Conservation (phyloP, 2,113 vertebrate genomes). For the Festucalex cinctus region DNA sequence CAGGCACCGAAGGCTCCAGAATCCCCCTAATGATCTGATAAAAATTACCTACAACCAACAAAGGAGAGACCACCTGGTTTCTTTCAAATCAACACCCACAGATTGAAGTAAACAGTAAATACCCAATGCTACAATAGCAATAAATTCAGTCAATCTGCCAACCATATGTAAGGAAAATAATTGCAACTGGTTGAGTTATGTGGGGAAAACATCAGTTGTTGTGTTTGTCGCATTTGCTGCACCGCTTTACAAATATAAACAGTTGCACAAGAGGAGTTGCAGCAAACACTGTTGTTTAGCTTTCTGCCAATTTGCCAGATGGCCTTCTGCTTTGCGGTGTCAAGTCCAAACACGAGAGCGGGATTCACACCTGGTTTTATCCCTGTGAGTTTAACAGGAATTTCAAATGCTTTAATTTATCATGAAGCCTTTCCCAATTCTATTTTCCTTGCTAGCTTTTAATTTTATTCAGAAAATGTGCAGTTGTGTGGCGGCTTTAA, state of each 20-base stretch:
- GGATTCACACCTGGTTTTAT: slow-evolving; percentile 67
- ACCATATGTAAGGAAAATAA: too few species aligned
- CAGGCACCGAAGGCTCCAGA: too few species aligned
- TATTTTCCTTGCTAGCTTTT: neutral
- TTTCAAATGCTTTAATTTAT: slow-evolving; percentile 38
- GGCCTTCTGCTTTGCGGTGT: slow-evolving; percentile 47
- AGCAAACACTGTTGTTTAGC: slow-evolving; percentile 40
- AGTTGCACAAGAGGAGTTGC: slow-evolving; percentile 11
- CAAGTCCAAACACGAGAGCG: slow-evolving; percentile 63
- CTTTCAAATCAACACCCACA: too few species aligned
- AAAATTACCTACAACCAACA: too few species aligned
- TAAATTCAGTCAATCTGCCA: too few species aligned
- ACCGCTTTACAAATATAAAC: slow-evolving; percentile 20
- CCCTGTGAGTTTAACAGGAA: slow-evolving; percentile 48
- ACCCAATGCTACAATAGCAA: too few species aligned
- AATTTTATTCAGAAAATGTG: slow-evolving; percentile 7
- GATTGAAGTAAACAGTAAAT: too few species aligned
- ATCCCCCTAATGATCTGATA: too few species aligned
- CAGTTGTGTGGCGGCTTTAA: neutral
- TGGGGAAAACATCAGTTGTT: neutral
- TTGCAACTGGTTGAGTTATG: too few species aligned
- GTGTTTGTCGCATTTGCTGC: slow-evolving; percentile 9
- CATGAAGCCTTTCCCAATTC: slow-evolving; percentile 15
- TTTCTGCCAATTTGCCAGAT: slow-evolving; percentile 55
- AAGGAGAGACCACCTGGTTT: too few species aligned